Base-by-base conservation (phyloP, 2,888 invertebrate species). In the Agonopterix alstromeriana region DNA sequence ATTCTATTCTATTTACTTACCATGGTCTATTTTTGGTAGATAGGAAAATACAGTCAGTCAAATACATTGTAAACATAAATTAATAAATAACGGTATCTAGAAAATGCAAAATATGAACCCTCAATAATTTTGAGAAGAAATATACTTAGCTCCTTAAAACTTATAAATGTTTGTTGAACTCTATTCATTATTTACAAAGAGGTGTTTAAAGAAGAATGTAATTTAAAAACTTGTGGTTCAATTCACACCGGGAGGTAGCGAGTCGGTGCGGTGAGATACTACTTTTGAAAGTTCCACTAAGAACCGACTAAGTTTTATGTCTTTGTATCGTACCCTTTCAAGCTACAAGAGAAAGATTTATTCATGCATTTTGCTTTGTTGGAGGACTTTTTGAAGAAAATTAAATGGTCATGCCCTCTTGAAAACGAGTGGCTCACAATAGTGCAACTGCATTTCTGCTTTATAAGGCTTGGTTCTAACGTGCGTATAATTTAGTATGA, bases 381-480 rank as follows among this genome's bases (percentile, higher is more conserved):
- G 50, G 47, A 51, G 56, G 54, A 57, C 53, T 60, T 61, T 63
- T 61, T 36, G 58, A 53, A 60, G 53, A 48, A 55, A 54, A 52
- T 53, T 53, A 56, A 56, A 54, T 50, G 53, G 53, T 46, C 60
- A 61, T 65, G 54, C 57, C 53, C 54, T 62, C 55, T 63, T 59
- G 58, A 58, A 62, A 54, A 45, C 54, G 57, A 65, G 59, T 62
- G 60, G 55, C 60, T 62, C 56, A 60, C 58, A 65, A 63, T 55
- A 60, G 57, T 55, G 54, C 58, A 49, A 59, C 53, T 63, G 65
- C 63, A 61, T 57, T 65, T 60, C 55, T 52, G 54, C 48, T 43
- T 40, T 52, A 53, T 64, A 62, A 67, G 51, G 64, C 55, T 43
- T 42, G 27, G 52, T 52, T 48, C 55, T 62, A 52, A 57, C 38